Evolutionary conservation across 2,888 invertebrate genomes (phyloP), one percentile per base, ranked within the genome.

Genomic region (Drosophila lutescens): DNA sequence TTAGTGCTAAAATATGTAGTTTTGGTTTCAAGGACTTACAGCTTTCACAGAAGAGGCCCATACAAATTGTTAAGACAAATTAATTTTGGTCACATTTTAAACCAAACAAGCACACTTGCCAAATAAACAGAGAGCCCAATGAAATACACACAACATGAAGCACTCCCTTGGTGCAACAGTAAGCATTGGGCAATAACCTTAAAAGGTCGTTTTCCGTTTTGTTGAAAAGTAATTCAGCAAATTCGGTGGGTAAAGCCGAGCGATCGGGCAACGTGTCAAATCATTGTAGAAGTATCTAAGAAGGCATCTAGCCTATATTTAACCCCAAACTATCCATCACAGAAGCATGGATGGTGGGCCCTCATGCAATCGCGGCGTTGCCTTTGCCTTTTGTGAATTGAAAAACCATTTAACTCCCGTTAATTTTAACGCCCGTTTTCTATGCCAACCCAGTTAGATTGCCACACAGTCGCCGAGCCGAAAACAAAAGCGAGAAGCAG

Each of bases 271-370:
- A 77, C 77, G 84, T 85, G 88, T 85, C 86, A 85, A 85, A 86
- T 85, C 88, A 85, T 85, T 74, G 74, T 57, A 76, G 53, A 68
- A 74, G 50, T 53, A 75, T 67, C 65, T 68, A 72, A 88, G 80
- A 86, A 80, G 86, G 65, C 73, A 85, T 63, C 74, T 81, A 85
- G 86, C 86, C 86, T 80, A 86, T 87, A 89, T 79, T 87, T 87
- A 89, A 89, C 87, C 89, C 74, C 74, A 89, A 89, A 86, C 88
- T 77, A 87, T 87, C 89, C 88, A 86, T 87, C 87, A 87, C 68
- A 85, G 79, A 75, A 59, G 73, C 77, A 73, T 65, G 47, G 60
- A 55, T 53, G 65, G 51, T 67, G 54, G 46, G 49, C 69, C 74
- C 65, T 60, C 56, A 20, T 59, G 82, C 79, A 80, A 80, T 77